Evolutionary conservation across 2,888 invertebrate species (phyloP).

Genomic region (Listrodromus nycthemerus): DNA sequence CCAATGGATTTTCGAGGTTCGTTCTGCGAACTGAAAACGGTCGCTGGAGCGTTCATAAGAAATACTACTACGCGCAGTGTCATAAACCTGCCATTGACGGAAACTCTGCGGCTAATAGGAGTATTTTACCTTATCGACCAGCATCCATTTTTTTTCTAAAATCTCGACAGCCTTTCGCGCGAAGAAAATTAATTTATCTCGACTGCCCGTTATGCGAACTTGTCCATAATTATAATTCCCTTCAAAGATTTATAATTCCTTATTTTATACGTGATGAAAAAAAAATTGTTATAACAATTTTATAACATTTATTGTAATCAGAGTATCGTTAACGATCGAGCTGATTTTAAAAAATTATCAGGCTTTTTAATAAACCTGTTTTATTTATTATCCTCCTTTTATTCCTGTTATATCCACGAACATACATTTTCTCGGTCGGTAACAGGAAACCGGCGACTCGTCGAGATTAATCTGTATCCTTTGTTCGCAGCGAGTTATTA

Average conservation of each 20-base stretch:
- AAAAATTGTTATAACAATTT: neutral
- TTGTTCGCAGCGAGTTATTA: neutral
- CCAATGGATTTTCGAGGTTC: neutral
- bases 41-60: neutral
- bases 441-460: neutral
- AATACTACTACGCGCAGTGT: neutral
- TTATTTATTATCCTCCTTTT: neutral
- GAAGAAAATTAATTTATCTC: neutral
- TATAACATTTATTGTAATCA: neutral
- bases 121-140: no score
- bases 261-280: neutral
- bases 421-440: neutral
- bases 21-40: neutral
- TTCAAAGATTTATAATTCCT: neutral
- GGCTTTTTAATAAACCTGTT: neutral
- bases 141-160: no score
- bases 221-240: neutral
- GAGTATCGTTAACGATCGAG: neutral
- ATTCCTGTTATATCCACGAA: neutral
- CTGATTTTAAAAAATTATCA: neutral
- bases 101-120: neutral
- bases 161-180: no score
- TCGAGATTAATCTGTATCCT: neutral
- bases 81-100: neutral
- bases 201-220: neutral